phyloP scores from a whole-genome alignment of 2,113 vertebrate species.

The Thamnophis sirtalis region DNA sequence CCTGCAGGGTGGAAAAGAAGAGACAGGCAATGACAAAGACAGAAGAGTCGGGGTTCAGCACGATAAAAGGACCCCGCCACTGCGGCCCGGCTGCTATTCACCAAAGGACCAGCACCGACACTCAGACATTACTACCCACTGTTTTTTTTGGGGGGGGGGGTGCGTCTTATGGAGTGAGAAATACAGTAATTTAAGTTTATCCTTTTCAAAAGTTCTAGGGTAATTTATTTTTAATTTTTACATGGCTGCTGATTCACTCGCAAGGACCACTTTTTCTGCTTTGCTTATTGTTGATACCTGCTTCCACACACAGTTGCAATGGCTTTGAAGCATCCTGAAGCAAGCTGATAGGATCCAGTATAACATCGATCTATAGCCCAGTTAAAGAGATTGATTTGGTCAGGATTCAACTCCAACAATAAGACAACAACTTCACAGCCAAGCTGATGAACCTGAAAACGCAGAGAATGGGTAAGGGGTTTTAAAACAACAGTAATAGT shows the following conservation, averaged over 20 bases:
- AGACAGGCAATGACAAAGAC: too few species aligned
- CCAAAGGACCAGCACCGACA: too few species aligned
- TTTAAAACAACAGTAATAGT: neutral
- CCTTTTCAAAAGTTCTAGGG: neutral
- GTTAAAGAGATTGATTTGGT: conserved; percentile 96
- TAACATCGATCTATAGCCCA: conserved; percentile 99
- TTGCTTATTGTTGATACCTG: conserved; percentile 73
- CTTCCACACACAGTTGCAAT: conserved; percentile 96
- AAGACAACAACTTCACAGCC: conserved; percentile 96
- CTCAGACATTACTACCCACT: too few species aligned
- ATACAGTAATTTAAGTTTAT: neutral
- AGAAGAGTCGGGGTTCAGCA: too few species aligned
- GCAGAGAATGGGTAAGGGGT: neutral
- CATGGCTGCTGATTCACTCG: neutral
- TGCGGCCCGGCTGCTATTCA: too few species aligned
- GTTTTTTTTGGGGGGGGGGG: too few species aligned
- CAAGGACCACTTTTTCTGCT: neutral
- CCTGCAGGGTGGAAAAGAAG: too few species aligned
- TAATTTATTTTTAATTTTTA: neutral
- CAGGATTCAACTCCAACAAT: conserved; percentile 93
- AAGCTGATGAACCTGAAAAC: conserved; percentile 88
- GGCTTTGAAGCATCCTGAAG: conserved; percentile 97
- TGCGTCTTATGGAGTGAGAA: too few species aligned
- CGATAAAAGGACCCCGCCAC: too few species aligned
- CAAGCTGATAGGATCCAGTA: conserved; percentile 93